Evolutionary conservation across 1,140 invertebrate genomes (phyloP).

Genomic region (Andrena cerasifolii): DNA sequence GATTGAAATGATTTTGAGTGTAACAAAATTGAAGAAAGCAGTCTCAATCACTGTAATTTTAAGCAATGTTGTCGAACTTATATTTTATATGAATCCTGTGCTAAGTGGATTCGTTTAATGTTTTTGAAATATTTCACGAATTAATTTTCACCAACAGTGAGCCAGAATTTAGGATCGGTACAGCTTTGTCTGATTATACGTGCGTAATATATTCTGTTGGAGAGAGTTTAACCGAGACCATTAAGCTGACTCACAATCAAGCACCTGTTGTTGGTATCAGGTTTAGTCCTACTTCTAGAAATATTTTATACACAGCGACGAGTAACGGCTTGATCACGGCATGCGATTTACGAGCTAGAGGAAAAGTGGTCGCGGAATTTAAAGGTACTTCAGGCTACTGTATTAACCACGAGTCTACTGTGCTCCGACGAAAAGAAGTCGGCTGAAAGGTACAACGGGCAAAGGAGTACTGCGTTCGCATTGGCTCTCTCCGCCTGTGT

Average conservation of each 20-base stretch:
- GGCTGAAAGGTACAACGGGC: too few species aligned
- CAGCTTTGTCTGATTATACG: slow-evolving; percentile 74
- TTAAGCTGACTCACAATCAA: slow-evolving; percentile 78
- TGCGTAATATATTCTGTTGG: slow-evolving; percentile 79
- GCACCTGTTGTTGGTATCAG: slow-evolving; percentile 83
- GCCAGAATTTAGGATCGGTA: slow-evolving; percentile 75
- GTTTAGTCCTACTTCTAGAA: slow-evolving; percentile 84
- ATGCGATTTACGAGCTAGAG: slow-evolving; percentile 86
- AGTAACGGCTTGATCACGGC: slow-evolving; percentile 85
- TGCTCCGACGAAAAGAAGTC: too few species aligned
- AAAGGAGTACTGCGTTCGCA: too few species aligned
- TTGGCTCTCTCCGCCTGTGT: too few species aligned
- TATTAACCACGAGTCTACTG: too few species aligned
- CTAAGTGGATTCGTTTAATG: too few species aligned
- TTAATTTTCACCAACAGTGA: slow-evolving; percentile 65
- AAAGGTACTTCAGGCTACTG: too few species aligned
- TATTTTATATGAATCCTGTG: too few species aligned
- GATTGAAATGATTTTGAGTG: not conserved
- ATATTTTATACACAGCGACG: slow-evolving; percentile 85
- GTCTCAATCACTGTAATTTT: slow-evolving; percentile 10
- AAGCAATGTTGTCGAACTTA: not conserved
- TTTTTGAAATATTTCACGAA: slow-evolving; percentile 22
- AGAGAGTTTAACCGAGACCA: slow-evolving; percentile 72
- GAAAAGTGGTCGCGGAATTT: slow-evolving; percentile 82
- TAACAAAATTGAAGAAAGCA: too few species aligned